Percentiles rank a stretch among this genome's conserved stretches.
phyloP scores from a whole-genome alignment of 2,888 invertebrate species.

The Heliconius sara region DNA sequence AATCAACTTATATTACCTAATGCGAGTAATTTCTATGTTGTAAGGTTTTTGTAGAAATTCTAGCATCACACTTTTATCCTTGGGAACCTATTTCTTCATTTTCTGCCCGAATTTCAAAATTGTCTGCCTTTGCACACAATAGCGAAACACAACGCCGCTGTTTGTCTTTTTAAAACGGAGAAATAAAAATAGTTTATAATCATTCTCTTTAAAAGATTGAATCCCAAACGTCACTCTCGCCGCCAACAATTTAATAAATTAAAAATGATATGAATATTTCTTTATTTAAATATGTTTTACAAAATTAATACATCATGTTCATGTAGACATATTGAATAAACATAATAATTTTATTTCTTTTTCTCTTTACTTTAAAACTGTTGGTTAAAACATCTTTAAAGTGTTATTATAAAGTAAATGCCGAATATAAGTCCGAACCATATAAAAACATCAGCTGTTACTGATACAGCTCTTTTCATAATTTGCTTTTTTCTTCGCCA shows the following conservation, averaged over 20 bases:
- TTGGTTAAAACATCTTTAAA: constrained; percentile 41
- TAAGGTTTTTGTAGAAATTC: neutral
- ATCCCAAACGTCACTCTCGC: neutral
- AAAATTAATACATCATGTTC: no score
- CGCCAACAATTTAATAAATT: neutral
- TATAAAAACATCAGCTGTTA: constrained; percentile 47
- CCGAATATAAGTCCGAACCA: constrained; percentile 63
- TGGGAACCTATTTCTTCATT: no score
- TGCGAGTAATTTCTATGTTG: constrained; percentile 4
- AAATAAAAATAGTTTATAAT: neutral
- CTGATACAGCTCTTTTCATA: constrained; percentile 48
- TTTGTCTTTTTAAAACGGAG: no score
- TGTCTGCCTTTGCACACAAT: no score
- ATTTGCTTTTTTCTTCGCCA: constrained; percentile 59
- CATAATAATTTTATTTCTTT: neutral
- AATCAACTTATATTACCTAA: constrained; percentile 38
- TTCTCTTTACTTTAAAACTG: neutral
- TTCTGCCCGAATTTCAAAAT: no score
- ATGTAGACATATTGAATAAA: neutral
- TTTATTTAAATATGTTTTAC: neutral
- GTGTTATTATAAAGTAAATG: constrained; percentile 57
- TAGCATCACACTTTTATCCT: neutral
- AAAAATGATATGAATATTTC: neutral
- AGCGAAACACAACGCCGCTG: no score
- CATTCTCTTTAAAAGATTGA: neutral